Evolutionary conservation across 2,888 invertebrate genomes (phyloP).

Genomic region (Crepidodera aurea): DNA sequence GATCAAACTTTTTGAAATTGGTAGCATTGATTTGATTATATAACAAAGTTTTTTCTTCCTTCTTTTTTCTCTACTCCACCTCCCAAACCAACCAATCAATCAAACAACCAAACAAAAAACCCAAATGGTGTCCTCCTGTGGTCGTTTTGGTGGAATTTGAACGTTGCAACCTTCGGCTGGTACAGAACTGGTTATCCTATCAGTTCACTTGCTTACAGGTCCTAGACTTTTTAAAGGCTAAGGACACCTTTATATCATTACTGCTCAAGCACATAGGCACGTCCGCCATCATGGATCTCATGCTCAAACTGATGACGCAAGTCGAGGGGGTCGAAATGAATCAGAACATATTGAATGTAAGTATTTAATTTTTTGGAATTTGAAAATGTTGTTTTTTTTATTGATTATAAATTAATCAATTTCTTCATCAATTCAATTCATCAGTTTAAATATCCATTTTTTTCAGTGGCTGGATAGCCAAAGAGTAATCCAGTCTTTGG

Average conservation of each 20-base stretch:
- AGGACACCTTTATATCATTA: constrained; percentile 86
- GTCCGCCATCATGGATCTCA: constrained; percentile 93
- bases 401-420: too few relatives aligned
- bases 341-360: constrained; percentile 75
- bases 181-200: constrained; percentile 89
- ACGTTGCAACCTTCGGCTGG: constrained; percentile 30
- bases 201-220: constrained; percentile 92
- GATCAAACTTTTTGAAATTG: too few relatives aligned
- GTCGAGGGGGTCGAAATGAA: constrained; percentile 79
- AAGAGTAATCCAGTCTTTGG: constrained; percentile 83
- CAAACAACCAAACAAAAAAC: not conserved
- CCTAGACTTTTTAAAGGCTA: constrained; percentile 88
- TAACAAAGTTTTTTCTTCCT: constrained; percentile 45
- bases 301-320: constrained; percentile 83
- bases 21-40: constrained; percentile 30
- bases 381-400: constrained; percentile 3
- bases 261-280: constrained; percentile 91
- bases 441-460: too few relatives aligned
- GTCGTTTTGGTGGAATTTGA: constrained; percentile 10
- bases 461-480: constrained; percentile 90
- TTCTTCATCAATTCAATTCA: too few relatives aligned
- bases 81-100: not conserved
- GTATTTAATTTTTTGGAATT: constrained; percentile 43
- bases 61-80: constrained; percentile 40
- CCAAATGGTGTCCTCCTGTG: not conserved